Base-by-base conservation (phyloP, 1,140 invertebrate genomes). In the Micrasema minimum region DNA sequence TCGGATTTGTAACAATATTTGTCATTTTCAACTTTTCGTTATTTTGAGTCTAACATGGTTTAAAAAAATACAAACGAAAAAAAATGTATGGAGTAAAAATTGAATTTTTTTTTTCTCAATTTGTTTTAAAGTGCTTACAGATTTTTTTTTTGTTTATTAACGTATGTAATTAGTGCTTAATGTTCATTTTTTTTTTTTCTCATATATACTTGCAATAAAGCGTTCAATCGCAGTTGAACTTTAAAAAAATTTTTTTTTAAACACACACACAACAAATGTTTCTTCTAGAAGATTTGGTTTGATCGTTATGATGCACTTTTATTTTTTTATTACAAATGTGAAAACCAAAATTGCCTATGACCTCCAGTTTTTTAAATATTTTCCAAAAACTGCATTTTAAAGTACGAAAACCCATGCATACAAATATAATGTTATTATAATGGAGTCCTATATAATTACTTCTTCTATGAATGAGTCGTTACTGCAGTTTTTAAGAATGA, bases 351-450 rank as follows among this genome's bases (percentile, higher is more conserved):
- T 45, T 45, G 41, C 41, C 41, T 45, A 16, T 45, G 3, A 45
- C 41, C 41, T 45, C 41, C 41, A 45, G 41, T 45, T 45, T 45
- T 45, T 45, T 2, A 45, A 45, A 45, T 45, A 45, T 45, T 45
- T 11, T 45, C 41, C 41, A 45, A 45, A 45, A 45, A 45, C 41
- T 45, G 41, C 41, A 45, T 45, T 45, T 45, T 45, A 45, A 45
- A 45, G 41, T 45, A 45, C 11, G 41, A 45, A 45, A 31, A 31
- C 41, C 41, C 41, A 45, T 45, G 11, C 14, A 45, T 45, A 45
- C 11, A 45, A 45, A 45, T 45, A 5, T 45, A 45, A 45, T 45
- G 41, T 31, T 31, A 31, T 31, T 31, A 7, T 31, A 31, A 31
- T 31, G 26, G 26, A 31, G 41, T n/a, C 3, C 14, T n/a, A 45